Evolutionary conservation across 2,888 invertebrate genomes (phyloP), one percentile per base, ranked within the genome.

Genomic region (Apoderus coryli): DNA sequence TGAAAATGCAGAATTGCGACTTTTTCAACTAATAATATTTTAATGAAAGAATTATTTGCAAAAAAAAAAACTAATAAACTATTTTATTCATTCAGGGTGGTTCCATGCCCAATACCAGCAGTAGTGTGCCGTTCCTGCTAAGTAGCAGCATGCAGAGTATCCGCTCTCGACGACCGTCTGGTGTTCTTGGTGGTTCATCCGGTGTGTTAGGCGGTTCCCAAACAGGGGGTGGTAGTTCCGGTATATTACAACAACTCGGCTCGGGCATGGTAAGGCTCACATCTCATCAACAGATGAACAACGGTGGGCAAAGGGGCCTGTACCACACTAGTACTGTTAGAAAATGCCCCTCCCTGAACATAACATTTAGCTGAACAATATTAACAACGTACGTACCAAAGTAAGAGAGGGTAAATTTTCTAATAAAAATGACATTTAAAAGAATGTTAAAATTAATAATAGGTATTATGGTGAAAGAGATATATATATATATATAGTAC

Each of bases 231-330:
- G 36, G 39, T 25, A 35, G 37, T 25, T 31, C 31, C 40, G 50
- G 81, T 42, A 63, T 89, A 38, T 64, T 89, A 44, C 86, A 88
- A 54, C 86, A 88, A 61, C 67, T 89, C 57, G 84, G 86, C 71
- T 76, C 79, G 62, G 86, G 85, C 71, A 79, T 89, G 82, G 88
- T 88, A 81, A 85, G 85, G 70, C 77, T 70, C 66, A 60, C 71
- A 71, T 61, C 69, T 66, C n/a, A n/a, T n/a, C n/a, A n/a, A n/a
- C n/a, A n/a, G n/a, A n/a, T n/a, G n/a, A n/a, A n/a, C n/a, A n/a
- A n/a, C 9, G 7, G 19, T 7, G 19, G 19, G 9, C 9, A 19
- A 9, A 19, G 38, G 35, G 34, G 39, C 37, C 32, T 34, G 39
- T 35, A 35, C 39, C 37, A 28, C 36, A 37, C 34, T 35, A 33